Percentiles rank a stretch among this genome's conserved stretches.
Conservation (phyloP, 2,797 vertebrate genomes). For the Coracias cyanogaster region DNA sequence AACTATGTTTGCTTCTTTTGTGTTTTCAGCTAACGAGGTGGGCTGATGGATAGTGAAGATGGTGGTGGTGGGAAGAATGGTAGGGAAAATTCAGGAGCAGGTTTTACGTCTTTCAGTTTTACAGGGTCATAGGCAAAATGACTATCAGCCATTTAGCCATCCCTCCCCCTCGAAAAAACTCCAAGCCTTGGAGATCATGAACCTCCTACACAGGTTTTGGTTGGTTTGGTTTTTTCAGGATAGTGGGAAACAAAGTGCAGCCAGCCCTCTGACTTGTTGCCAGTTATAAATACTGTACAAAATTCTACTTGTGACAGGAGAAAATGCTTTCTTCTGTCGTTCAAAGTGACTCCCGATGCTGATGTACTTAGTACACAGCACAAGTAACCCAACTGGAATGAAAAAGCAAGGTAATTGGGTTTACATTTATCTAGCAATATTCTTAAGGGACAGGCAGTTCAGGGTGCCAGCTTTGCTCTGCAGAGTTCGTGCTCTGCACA, state of each 20-base stretch:
- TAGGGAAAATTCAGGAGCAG: constrained; percentile 26
- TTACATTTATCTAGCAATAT: constrained; percentile 39
- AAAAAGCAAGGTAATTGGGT: constrained; percentile 37
- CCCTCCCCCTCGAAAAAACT: not conserved
- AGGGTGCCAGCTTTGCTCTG: constrained; percentile 38
- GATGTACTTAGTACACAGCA: not conserved
- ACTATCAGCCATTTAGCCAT: not conserved
- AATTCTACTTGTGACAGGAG: constrained; percentile 1
- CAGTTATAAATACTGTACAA: constrained; percentile 12
- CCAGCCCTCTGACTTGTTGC: not conserved
- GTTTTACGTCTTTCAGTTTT: constrained; percentile 18
- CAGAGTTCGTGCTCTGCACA: not conserved
- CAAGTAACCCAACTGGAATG: not conserved
- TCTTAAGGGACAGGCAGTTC: constrained; percentile 21
- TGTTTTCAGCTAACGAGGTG: constrained; percentile 28
- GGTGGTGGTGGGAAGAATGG: not conserved
- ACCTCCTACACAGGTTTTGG: not conserved
- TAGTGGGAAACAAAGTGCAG: constrained; percentile 1
- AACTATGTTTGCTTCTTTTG: constrained; percentile 53
- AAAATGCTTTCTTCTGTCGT: constrained; percentile 28
- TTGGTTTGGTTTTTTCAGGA: not conserved
- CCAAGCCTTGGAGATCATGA: not conserved
- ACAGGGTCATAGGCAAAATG: not conserved
- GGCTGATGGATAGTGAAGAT: constrained; percentile 26
- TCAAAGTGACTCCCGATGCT: constrained; percentile 48